Conservation (phyloP, 1,140 invertebrate species). For the Chironomus striatipennis region DNA sequence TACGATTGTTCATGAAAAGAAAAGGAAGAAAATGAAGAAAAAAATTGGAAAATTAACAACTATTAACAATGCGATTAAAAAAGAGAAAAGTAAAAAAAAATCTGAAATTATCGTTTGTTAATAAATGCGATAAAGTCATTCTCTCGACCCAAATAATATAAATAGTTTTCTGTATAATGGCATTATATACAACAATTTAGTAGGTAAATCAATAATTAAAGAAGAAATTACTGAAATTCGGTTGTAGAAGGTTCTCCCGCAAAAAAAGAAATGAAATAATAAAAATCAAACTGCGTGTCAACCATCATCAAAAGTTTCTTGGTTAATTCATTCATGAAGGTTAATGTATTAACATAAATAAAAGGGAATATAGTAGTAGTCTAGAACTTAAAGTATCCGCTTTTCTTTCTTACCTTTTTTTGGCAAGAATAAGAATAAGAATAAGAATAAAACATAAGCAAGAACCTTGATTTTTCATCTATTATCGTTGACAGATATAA, state of each 20-base stretch:
- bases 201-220: conserved; percentile 1
- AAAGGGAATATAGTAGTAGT: background rate
- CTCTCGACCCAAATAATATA: conserved; percentile 14
- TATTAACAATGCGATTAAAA: background rate
- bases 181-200: background rate
- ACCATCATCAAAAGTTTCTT: background rate
- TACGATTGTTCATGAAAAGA: conserved; percentile 28
- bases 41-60: conserved; percentile 6
- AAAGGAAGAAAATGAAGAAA: conserved; percentile 25
- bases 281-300: conserved; percentile 17
- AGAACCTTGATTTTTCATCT: background rate
- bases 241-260: background rate
- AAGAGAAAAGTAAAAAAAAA: background rate
- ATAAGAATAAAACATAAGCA: background rate
- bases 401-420: too few relatives aligned
- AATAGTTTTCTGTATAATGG: background rate
- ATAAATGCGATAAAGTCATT: background rate
- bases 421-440: too few relatives aligned
- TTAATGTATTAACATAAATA: conserved; percentile 11
- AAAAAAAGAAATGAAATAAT: background rate
- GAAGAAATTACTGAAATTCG: conserved; percentile 1
- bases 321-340: conserved; percentile 20
- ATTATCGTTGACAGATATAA: background rate
- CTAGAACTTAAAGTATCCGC: background rate
- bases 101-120: background rate